Percentiles rank a stretch among this genome's conserved stretches.
Evolutionary conservation across 2,113 vertebrate species (phyloP).

Genomic region (Junco hyemalis): DNA sequence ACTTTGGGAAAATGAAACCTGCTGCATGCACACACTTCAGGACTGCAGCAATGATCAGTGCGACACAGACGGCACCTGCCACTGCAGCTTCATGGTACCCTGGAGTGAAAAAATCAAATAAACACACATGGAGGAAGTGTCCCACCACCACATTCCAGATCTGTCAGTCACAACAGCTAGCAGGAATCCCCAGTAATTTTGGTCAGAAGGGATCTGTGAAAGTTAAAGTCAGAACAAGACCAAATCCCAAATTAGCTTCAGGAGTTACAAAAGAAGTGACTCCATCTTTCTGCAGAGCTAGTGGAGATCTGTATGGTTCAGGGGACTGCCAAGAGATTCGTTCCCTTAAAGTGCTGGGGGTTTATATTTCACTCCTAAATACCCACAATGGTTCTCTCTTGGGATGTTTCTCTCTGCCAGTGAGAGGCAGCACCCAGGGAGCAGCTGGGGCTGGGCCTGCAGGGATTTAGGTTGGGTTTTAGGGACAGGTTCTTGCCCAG

Average conservation of each 20-base stretch:
- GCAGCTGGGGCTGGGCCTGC: accelerated
- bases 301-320: background rate
- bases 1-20: conserved; percentile 44
- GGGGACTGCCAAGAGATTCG: background rate
- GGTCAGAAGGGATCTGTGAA: background rate
- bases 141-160: background rate
- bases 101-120: background rate
- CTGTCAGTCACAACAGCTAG: background rate
- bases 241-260: background rate
- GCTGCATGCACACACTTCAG: background rate
- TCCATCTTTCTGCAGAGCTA: background rate
- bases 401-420: background rate
- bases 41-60: background rate
- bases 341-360: background rate
- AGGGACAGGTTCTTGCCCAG: background rate
- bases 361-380: background rate
- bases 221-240: background rate
- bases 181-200: background rate
- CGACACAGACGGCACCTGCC: background rate
- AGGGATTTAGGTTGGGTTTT: accelerated
- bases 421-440: background rate
- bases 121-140: background rate
- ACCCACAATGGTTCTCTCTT: background rate
- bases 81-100: background rate
- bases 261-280: background rate